These are phyloP conservation scores for Manduca sexta DNA, from an alignment of 1,140 invertebrate genomes.

Conservation along the genomic window DNA sequence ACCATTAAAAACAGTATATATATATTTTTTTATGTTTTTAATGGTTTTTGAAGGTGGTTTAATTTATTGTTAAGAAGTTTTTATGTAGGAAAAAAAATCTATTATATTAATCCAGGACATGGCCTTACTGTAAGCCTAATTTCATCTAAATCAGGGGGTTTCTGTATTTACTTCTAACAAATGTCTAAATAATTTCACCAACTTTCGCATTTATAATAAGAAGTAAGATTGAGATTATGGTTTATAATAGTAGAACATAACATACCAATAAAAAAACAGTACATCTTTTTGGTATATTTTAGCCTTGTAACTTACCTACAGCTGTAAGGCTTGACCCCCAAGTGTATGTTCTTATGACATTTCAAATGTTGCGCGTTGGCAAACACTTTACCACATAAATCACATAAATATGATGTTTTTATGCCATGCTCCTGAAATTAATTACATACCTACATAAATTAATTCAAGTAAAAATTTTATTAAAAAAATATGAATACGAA, in stretches of 20 bases:
- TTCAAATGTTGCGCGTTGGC: conserved; percentile 20
- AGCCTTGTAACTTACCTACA: conserved; percentile 32
- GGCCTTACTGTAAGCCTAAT: too few relatives aligned
- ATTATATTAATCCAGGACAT: too few relatives aligned
- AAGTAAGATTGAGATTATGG: too few relatives aligned
- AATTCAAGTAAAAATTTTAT: not conserved
- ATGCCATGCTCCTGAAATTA: conserved; percentile 35
- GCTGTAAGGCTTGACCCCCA: conserved; percentile 29
- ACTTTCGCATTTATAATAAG: too few relatives aligned
- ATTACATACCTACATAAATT: not conserved
- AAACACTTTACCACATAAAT: conserved; percentile 44
- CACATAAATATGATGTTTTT: conserved; percentile 32
- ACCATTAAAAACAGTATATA: too few relatives aligned
- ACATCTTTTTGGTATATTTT: too few relatives aligned
- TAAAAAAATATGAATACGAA: not conserved
- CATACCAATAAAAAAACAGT: not conserved
- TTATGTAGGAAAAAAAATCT: too few relatives aligned
- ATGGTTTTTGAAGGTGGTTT: too few relatives aligned
- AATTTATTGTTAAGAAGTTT: too few relatives aligned
- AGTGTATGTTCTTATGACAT: conserved; percentile 31
- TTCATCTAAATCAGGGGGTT: too few relatives aligned
- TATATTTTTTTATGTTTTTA: too few relatives aligned
- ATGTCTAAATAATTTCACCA: not conserved
- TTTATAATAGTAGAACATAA: not conserved
- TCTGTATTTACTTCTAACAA: not conserved